Evolutionary conservation across 2,113 vertebrate genomes (phyloP).

Genomic region (Dissostichus mawsoni): DNA sequence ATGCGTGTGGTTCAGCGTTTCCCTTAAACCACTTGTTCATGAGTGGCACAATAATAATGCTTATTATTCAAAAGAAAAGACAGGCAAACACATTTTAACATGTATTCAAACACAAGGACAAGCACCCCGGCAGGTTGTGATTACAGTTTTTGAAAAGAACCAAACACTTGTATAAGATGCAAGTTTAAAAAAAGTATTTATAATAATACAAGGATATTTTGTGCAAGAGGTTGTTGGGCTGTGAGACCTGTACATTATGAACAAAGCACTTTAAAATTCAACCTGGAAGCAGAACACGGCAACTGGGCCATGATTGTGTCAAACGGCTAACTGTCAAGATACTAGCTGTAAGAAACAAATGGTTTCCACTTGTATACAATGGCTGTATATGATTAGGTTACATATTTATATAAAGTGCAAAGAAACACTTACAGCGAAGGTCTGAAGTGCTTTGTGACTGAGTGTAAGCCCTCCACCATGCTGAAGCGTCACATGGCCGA

Average conservation of each 20-base stretch:
- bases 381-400: conserved; percentile 80
- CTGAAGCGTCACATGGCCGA: conserved; percentile 79
- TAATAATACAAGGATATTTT: conserved; percentile 99
- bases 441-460: conserved; percentile 79
- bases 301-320: conserved; percentile 87
- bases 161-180: conserved; percentile 54
- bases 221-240: conserved; percentile 94
- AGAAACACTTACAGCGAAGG: conserved; percentile 78
- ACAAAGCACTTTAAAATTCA: conserved; percentile 88
- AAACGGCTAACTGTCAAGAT: conserved; percentile 64
- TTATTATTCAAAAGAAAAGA: conserved; percentile 17
- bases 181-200: conserved; percentile 93
- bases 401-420: conserved; percentile 87
- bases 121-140: background rate
- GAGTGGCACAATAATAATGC: background rate
- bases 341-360: conserved; percentile 76
- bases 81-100: background rate
- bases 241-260: conserved; percentile 89
- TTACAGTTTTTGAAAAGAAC: conserved; percentile 41
- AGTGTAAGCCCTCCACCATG: conserved; percentile 69
- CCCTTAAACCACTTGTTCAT: background rate
- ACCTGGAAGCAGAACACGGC: conserved; percentile 84
- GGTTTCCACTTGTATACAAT: conserved; percentile 78
- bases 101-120: conserved; percentile 31
- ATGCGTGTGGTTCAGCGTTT: background rate